A percentile compares a stretch with the other conserved stretches of the same genome.
These are phyloP conservation scores for Nymphicus hollandicus DNA, from an alignment of 2,113 vertebrate species.

Conservation along the genomic window DNA sequence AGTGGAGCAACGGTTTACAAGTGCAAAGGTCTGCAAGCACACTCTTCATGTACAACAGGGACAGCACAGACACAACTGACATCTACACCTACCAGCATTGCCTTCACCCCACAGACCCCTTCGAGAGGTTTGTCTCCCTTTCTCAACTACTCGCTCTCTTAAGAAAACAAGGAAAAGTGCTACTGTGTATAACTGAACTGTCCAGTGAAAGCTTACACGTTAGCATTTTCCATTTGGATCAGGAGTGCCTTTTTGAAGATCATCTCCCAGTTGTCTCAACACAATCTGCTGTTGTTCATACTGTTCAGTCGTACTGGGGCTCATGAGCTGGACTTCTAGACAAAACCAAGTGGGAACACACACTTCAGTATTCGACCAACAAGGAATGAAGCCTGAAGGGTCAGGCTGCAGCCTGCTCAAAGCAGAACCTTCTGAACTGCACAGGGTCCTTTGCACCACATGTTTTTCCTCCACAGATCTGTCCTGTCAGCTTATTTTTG, in stretches of 20 bases:
- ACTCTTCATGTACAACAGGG: neutral
- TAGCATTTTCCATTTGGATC: neutral
- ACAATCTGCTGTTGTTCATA: neutral
- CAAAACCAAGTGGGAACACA: neutral
- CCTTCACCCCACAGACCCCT: neutral
- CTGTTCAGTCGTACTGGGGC: rapidly evolving
- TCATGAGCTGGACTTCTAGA: neutral
- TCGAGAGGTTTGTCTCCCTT: rapidly evolving
- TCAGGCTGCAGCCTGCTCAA: neutral
- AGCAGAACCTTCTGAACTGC: neutral
- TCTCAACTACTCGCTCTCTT: neutral
- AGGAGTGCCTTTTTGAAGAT: neutral
- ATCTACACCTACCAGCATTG: neutral
- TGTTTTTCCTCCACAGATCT: neutral
- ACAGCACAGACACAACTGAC: neutral
- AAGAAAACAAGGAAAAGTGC: neutral
- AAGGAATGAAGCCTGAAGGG: neutral
- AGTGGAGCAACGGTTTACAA: neutral
- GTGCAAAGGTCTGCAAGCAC: neutral
- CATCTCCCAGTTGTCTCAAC: neutral
- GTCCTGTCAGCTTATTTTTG: neutral
- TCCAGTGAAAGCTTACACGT: neutral
- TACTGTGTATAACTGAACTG: neutral
- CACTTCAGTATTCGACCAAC: rapidly evolving
- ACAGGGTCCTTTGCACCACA: rapidly evolving